Evolutionary conservation across 2,888 invertebrate species (phyloP), one percentile per base, ranked within the genome.

Genomic region (Drosophila testacea): DNA sequence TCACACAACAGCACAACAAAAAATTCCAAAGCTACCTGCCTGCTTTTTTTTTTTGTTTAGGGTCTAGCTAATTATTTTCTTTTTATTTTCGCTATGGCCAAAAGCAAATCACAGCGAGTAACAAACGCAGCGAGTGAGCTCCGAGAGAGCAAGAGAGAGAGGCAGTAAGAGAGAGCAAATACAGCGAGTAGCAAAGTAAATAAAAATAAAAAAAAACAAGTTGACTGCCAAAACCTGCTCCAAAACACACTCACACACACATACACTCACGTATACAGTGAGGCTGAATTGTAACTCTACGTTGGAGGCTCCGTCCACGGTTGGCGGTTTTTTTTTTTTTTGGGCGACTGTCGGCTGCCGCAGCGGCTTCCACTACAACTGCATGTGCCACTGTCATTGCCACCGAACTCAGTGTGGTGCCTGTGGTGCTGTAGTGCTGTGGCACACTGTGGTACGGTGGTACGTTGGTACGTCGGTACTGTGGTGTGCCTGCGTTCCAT

Each of bases 391-490:
- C 92, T 92, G 92, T 91, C 92, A 92, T 92, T 92, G 92, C 92
- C 92, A 92, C 92, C 90, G 92, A 91, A 89, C 92, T 89, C 92
- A 92, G 92, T 92, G 90, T 92, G 92, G 91, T 92, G 92, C 92
- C 92, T 75, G 71, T 56, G 72, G 62, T 62, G 68, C 92, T 75
- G 71, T 56, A 69, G 62, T 62, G 68, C 73, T 70, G 44, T 22
- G 22, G 22, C 22, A 22, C 22, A 22, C 22, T 22, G 22, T 22
- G 22, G 22, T 22, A 22, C 22, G 22, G 2, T 22, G 22, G 22
- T 22, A 3, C 22, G 22, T 22, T 2, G 22, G 22, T 22, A 22
- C 22, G 22, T 22, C 59, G 55, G 59, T 59, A 65, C 46, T 9
- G 16, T 39, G 48, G 32, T 47, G 57, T 38, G 56, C 34, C 69